Conservation (phyloP, 92 coral and sea anemone genomes). For the Metridium senile region DNA sequence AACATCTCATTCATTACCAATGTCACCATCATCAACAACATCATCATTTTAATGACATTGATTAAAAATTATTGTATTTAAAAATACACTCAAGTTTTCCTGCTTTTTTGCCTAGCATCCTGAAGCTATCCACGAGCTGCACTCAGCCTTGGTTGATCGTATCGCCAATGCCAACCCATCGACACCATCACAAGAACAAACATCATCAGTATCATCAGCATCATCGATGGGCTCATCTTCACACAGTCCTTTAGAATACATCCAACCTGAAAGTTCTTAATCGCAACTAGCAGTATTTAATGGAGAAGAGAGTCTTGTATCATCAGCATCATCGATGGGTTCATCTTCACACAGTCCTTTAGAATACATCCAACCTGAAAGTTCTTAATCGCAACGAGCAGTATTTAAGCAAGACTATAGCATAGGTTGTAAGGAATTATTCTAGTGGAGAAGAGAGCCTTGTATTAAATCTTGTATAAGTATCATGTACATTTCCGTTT, state of each 20-base stretch:
- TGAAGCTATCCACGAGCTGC: conserved; percentile 90
- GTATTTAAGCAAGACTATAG: too few species aligned
- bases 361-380: conserved; percentile 79
- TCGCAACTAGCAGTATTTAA: not conserved
- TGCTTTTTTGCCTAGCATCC: conserved; percentile 54
- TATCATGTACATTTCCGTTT: too few species aligned
- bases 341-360: conserved; percentile 89
- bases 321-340: conserved; percentile 77
- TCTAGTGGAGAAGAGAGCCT: too few species aligned
- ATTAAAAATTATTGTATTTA: conserved; percentile 69
- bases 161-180: conserved; percentile 79
- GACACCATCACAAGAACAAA: conserved; percentile 91
- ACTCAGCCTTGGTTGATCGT: conserved; percentile 85
- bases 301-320: too few species aligned
- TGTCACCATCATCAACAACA: too few species aligned
- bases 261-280: conserved; percentile 65
- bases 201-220: conserved; percentile 73
- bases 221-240: conserved; percentile 89
- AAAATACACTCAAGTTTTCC: not conserved
- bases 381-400: conserved; percentile 17
- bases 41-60: too few species aligned
- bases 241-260: conserved; percentile 82
- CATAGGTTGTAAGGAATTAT: too few species aligned
- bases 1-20: too few species aligned
- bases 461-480: too few species aligned